phyloP scores from a whole-genome alignment of 2,797 vertebrate species.

The Catostomus latipinnis region DNA sequence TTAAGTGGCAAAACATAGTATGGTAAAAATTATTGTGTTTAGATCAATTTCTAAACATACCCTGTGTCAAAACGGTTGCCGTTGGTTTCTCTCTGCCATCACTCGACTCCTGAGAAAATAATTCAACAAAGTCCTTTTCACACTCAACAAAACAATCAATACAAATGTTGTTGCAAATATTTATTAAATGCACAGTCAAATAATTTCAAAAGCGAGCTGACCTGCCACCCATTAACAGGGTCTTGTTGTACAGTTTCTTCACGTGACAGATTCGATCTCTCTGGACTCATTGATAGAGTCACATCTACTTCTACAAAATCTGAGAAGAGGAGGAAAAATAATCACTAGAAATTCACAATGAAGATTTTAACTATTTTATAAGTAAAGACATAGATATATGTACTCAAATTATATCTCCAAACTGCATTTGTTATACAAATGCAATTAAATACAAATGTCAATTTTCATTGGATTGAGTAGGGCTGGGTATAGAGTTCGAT shows the following conservation, averaged over 20 bases:
- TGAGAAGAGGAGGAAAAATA: background rate
- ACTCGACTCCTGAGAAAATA: background rate
- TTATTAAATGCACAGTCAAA: background rate
- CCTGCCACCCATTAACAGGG: background rate
- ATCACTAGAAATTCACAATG: background rate
- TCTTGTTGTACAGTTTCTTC: slow-evolving; percentile 20
- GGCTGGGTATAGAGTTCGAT: too few relatives aligned
- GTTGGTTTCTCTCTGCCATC: background rate
- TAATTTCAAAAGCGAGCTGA: background rate
- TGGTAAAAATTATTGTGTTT: background rate
- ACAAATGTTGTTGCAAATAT: background rate
- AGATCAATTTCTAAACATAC: background rate
- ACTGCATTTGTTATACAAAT: background rate
- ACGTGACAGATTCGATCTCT: background rate
- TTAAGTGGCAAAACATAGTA: background rate
- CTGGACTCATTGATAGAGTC: background rate
- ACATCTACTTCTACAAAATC: background rate
- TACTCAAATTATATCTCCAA: background rate
- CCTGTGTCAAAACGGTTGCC: background rate
- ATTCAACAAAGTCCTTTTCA: slow-evolving; percentile 1
- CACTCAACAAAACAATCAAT: background rate
- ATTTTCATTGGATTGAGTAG: background rate
- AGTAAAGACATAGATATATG: background rate
- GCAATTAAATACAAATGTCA: too few relatives aligned
- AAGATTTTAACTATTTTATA: background rate